These are phyloP conservation scores for Montifringilla adamsi DNA, from an alignment of 2,113 vertebrate genomes.

Conservation along the genomic window DNA sequence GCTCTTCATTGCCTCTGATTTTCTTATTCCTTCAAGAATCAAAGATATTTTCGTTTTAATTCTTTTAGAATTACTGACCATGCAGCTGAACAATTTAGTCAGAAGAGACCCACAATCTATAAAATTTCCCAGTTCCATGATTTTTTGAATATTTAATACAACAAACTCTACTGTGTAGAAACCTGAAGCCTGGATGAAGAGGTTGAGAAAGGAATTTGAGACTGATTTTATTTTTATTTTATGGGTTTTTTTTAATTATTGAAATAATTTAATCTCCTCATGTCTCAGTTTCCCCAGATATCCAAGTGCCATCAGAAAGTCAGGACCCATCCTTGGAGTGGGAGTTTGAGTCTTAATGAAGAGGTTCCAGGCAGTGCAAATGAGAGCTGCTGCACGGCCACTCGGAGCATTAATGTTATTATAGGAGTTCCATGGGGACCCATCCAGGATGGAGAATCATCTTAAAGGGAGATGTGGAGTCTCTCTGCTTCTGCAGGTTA, in stretches of 20 bases:
- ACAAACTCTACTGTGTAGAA: neutral
- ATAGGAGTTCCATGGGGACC: neutral
- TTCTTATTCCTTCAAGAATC: neutral
- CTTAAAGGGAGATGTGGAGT: constrained; percentile 44
- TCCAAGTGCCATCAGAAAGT: neutral
- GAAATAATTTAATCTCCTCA: neutral
- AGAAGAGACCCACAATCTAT: neutral
- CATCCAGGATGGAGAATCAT: constrained; percentile 4
- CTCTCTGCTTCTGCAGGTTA: constrained; percentile 17
- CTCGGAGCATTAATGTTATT: neutral
- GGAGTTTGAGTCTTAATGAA: constrained; percentile 19
- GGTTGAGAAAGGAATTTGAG: neutral
- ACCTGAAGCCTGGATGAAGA: neutral
- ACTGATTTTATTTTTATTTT: neutral
- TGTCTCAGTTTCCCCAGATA: neutral
- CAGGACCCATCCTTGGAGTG: neutral
- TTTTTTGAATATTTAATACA: neutral
- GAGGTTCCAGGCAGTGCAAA: neutral
- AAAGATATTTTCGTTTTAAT: neutral
- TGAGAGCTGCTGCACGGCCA: neutral
- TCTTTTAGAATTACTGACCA: neutral
- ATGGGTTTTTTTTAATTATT: neutral
- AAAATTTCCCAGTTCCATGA: neutral
- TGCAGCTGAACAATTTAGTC: neutral
- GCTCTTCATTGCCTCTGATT: neutral